phyloP scores from a whole-genome alignment of 2,888 invertebrate species.

The Camponotus fellah region DNA sequence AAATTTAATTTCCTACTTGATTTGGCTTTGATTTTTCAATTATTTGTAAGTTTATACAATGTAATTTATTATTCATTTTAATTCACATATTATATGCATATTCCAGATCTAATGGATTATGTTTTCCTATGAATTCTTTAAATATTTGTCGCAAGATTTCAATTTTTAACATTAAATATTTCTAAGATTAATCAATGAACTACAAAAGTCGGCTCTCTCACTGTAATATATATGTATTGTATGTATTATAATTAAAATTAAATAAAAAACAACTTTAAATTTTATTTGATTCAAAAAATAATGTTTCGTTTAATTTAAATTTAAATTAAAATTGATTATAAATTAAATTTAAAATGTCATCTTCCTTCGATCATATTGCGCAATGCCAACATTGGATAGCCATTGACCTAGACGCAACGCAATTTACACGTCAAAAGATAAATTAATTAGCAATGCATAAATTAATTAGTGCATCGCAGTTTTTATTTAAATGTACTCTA shows the following conservation, averaged over 20 bases:
- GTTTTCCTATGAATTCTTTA: neutral
- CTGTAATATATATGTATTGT: no score
- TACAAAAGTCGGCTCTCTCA: no score
- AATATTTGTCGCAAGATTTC: neutral
- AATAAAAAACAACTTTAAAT: no score
- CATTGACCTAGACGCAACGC: neutral
- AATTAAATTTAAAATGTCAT: neutral
- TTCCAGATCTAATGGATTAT: neutral
- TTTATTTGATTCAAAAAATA: neutral
- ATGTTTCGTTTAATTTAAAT: neutral
- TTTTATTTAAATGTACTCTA: neutral
- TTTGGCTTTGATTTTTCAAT: neutral
- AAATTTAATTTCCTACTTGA: neutral
- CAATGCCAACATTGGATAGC: neutral
- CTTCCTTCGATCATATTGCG: neutral
- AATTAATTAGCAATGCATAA: neutral
- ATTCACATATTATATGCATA: neutral
- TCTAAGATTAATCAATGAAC: no score
- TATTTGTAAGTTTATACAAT: neutral
- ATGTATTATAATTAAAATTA: no score
- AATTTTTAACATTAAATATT: neutral
- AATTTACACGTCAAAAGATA: neutral
- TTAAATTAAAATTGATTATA: neutral
- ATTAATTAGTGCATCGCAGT: neutral
- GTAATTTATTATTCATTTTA: neutral